Evolutionary conservation across 2,888 invertebrate species (phyloP), one percentile per base, ranked within the genome.

Genomic region (Lepas anatifera): DNA sequence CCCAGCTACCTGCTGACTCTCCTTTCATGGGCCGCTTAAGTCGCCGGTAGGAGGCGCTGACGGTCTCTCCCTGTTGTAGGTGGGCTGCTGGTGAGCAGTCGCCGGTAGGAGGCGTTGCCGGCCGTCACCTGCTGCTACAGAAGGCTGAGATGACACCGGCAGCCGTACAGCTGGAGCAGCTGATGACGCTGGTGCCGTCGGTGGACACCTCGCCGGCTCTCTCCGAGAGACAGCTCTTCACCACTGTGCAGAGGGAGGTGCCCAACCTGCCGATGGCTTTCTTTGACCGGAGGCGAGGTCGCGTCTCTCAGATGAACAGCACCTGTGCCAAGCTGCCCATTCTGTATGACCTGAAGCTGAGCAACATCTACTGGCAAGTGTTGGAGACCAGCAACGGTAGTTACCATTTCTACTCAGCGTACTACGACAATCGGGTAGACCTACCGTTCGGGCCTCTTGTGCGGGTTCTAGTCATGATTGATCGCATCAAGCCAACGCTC

Each of bases 311-410:
- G n/a, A 85, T 85, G 77, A 89, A 88, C 79, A 86, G 85, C 75
- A 87, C 87, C 72, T 92, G 92, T 81, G 90, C 91, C 71, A 87
- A 88, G 74, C 92, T 91, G 79, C 95, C 95, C 0, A 89, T 88
- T 71, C 87, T 94, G 75, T 93, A 90, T 80, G 95, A 95, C 77
- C 82, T 95, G 73, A 91, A 94, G 79, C 95, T 92, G 82, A 93
- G 93, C 81, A 95, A 95, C 79, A 86, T 92, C 70, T 94, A 94
- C 80, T 95, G 95, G 95, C 95, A 95, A 81, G 90, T 89, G 68
- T 78, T 93, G 78, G 85, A 86, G 75, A 87, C 90, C 11, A 84
- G 86, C 50, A 90, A 92, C 76, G 92, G 93, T n/a, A 91, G 92
- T 2, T 94, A 94, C 78, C 92, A 93, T 79, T 81, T 95, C 29